These are phyloP conservation scores for Todiramphus chloris DNA, from an alignment of 2,113 vertebrate species.

Conservation along the genomic window DNA sequence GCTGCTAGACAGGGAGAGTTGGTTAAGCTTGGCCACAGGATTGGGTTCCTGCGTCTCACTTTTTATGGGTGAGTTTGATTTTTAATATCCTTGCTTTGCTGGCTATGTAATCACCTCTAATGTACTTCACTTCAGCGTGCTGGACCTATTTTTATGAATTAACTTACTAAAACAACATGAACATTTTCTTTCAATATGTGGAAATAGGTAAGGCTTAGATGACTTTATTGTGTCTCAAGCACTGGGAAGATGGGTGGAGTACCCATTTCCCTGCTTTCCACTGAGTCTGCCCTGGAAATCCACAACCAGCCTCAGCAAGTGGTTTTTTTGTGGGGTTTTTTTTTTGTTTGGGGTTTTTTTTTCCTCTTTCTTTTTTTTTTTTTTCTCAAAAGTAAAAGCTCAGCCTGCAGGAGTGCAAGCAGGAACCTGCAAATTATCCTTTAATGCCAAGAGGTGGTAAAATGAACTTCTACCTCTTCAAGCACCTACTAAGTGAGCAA, in stretches of 20 bases:
- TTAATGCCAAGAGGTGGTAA: neutral
- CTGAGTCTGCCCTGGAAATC: neutral
- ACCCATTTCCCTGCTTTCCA: neutral
- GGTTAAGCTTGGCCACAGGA: conserved; percentile 82
- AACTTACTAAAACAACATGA: neutral
- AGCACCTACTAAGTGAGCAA: neutral
- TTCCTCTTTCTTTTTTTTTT: too few relatives aligned
- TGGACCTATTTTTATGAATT: neutral
- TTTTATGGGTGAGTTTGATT: conserved; percentile 89
- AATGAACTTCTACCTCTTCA: neutral
- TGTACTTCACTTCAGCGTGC: neutral
- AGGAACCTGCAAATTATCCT: neutral
- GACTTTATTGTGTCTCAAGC: neutral
- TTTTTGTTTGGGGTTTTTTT: too few relatives aligned
- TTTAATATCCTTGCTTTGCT: neutral
- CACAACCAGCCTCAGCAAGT: neutral
- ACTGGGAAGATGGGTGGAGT: neutral
- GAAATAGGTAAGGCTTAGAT: neutral
- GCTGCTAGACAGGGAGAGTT: conserved; percentile 82
- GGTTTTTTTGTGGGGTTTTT: neutral
- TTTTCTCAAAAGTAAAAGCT: neutral
- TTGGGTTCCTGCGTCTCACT: conserved; percentile 90
- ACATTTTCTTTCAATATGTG: neutral
- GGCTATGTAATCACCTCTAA: neutral
- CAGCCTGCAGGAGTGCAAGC: neutral